phyloP scores from a whole-genome alignment of 1,140 invertebrate species.

The Cydia amplana region DNA sequence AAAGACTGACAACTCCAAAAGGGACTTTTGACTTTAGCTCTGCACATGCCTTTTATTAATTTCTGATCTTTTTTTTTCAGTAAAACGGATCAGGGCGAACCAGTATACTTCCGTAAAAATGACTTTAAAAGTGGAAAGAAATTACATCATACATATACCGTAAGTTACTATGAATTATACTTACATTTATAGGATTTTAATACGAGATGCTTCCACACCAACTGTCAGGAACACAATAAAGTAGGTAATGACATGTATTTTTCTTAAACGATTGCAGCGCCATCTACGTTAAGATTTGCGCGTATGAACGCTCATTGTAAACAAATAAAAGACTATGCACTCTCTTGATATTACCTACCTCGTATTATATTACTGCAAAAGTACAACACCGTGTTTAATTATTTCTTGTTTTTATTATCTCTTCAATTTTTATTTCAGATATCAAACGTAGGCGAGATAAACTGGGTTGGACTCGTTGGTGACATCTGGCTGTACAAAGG shows the following conservation, averaged over 20 bases:
- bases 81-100: constrained; percentile 4
- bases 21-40: background rate
- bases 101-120: background rate
- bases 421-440: constrained; percentile 45
- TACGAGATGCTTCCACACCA: too few relatives aligned
- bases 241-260: too few relatives aligned
- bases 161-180: background rate
- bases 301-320: too few relatives aligned
- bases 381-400: too few relatives aligned
- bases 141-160: constrained; percentile 20
- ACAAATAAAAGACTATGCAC: too few relatives aligned
- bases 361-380: too few relatives aligned
- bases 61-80: background rate
- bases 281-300: too few relatives aligned
- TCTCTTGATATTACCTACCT: too few relatives aligned
- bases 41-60: background rate
- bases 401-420: constrained; percentile 5
- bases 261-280: too few relatives aligned
- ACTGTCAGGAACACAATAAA: too few relatives aligned
- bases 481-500: constrained; percentile 36
- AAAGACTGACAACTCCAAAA: too few relatives aligned
- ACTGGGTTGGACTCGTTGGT: constrained; percentile 38
- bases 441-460: constrained; percentile 44
- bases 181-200: too few relatives aligned
- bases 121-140: constrained; percentile 5